Evolutionary conservation across 2,113 vertebrate species (phyloP), one percentile per base, ranked within the genome.

Genomic region (Carassius auratus): DNA sequence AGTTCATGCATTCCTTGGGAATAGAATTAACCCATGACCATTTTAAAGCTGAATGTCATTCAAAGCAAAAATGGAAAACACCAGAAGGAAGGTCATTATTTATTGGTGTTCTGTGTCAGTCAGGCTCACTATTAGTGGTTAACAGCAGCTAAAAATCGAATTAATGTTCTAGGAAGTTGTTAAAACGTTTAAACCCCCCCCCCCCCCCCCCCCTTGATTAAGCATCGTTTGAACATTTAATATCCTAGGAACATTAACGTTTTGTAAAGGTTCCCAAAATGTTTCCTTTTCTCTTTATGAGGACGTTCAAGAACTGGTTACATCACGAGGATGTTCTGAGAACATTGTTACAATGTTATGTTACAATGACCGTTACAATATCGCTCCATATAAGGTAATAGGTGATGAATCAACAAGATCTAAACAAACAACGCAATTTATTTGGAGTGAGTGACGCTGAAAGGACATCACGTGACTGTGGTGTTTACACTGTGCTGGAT

Each of bases 101-200:
- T 48, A 48, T 12, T 10, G 45, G 9, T 69, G 76, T 84, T 87
- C 19, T 19, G 21, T 87, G 82, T 87, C 75, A 78, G 52, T 85
- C 78, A 80, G 55, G 52, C 48, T 17, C 82, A 66, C 3, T 79
- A 48, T 52, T 21, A 59, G 8, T 50, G 82, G 36, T 42, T 42
- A 62, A 76, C 12, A 48, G 73, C 38, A 33, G 17, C 9, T 81
- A 5, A 57, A 17, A 57, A 68, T 33, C 52, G 62, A 78, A 64
- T 69, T 69, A 38, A 36, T 36, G 3, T 36, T 36, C 36, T 36
- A 36, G 5, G 36, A 36, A 36, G 36, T 36, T n/a, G n/a, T n/a
- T n/a, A n/a, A n/a, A n/a, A n/a, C n/a, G n/a, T n/a, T n/a, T n/a
- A n/a, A n/a, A n/a, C n/a, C n/a, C n/a, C n/a, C n/a, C n/a, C n/a